These are phyloP conservation scores for Stenopsyche tienmushanensis DNA, from an alignment of 1,140 invertebrate species.

Conservation along the genomic window DNA sequence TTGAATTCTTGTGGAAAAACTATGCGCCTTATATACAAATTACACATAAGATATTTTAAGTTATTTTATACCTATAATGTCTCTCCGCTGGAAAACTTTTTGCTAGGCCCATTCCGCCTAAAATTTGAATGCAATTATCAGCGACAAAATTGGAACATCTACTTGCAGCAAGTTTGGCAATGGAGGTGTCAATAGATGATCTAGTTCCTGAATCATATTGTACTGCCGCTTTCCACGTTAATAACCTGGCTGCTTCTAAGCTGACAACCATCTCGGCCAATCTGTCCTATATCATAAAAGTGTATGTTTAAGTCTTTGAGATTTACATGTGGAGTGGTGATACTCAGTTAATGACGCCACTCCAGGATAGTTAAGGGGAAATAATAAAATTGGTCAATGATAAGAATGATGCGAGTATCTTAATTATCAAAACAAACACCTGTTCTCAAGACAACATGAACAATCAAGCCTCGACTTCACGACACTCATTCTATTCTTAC, in stretches of 20 bases:
- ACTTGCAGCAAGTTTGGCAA: conserved; percentile 87
- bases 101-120: conserved; percentile 86
- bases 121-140: conserved; percentile 84
- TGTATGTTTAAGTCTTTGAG: too few species aligned
- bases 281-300: conserved; percentile 47
- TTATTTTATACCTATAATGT: conserved; percentile 64
- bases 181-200: conserved; percentile 72
- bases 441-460: too few species aligned
- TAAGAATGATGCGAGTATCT: too few species aligned
- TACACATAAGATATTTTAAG: background rate
- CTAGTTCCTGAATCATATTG: conserved; percentile 27
- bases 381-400: too few species aligned
- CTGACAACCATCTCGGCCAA: conserved; percentile 84
- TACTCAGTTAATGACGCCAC: too few species aligned
- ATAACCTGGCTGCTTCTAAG: conserved; percentile 74
- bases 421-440: too few species aligned
- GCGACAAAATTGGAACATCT: conserved; percentile 79
- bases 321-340: too few species aligned
- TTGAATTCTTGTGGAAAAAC: too few species aligned
- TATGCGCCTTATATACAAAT: background rate
- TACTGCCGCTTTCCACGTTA: conserved; percentile 79
- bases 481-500: too few species aligned
- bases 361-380: too few species aligned
- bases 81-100: conserved; percentile 86
- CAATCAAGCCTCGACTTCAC: too few species aligned